phyloP scores from a whole-genome alignment of 2,888 invertebrate species.

The Rhamnusium bicolor region DNA sequence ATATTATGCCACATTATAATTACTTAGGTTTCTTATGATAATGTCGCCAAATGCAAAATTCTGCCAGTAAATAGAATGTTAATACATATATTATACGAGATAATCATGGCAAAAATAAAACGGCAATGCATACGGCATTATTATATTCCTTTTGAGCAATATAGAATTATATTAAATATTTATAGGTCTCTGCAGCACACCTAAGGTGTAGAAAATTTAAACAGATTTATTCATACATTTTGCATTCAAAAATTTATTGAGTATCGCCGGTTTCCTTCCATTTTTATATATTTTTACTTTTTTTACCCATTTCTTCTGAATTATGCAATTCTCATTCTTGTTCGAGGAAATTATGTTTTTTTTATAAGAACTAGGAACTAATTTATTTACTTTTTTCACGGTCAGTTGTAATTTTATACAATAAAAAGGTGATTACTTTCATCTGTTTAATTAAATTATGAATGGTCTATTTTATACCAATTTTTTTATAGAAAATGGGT shows the following conservation, averaged over 20 bases:
- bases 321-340: neutral
- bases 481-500: too few species aligned
- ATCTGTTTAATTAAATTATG: too few species aligned
- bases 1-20: too few species aligned
- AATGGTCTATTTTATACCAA: too few species aligned
- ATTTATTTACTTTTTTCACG: too few species aligned
- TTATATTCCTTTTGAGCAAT: neutral
- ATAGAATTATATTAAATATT: neutral
- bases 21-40: too few species aligned
- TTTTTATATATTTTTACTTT: neutral
- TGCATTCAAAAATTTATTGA: neutral
- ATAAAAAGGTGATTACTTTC: too few species aligned
- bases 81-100: too few species aligned
- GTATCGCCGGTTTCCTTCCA: neutral
- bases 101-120: neutral
- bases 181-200: neutral
- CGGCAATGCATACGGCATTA: neutral
- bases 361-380: too few species aligned
- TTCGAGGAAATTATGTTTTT: neutral
- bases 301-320: neutral
- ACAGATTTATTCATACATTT: neutral
- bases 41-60: too few species aligned
- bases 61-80: too few species aligned
- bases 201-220: neutral
- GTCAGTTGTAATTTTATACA: too few species aligned